These are phyloP conservation scores for Lophotriccus pileatus DNA, from an alignment of 2,797 vertebrate species.

Conservation along the genomic window DNA sequence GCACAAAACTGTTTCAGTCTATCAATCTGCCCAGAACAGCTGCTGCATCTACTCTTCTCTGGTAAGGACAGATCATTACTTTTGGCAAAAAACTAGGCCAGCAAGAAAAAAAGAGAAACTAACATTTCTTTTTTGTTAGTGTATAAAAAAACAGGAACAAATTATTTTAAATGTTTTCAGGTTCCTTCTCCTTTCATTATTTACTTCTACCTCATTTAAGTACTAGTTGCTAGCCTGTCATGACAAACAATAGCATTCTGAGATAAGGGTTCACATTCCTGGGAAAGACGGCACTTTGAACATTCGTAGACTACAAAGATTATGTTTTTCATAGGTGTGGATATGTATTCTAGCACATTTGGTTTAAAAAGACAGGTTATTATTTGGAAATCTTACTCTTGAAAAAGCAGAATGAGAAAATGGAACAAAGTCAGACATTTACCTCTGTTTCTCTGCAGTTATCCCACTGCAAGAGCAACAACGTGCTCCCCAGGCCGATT, in stretches of 20 bases:
- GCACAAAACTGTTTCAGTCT: not conserved
- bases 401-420: not conserved
- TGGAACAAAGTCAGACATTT: not conserved
- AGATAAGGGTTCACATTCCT: not conserved
- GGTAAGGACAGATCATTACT: not conserved
- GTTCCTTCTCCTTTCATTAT: not conserved
- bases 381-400: not conserved
- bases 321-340: not conserved
- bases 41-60: not conserved
- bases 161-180: not conserved
- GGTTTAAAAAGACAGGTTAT: not conserved
- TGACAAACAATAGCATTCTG: not conserved
- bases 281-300: not conserved
- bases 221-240: not conserved
- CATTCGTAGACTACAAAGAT: not conserved
- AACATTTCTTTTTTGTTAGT: not conserved
- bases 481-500: not conserved
- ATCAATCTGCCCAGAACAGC: not conserved
- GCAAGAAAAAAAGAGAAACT: not conserved
- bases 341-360: not conserved
- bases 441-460: not conserved
- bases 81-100: not conserved
- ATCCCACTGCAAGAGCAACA: not conserved
- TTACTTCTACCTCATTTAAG: not conserved
- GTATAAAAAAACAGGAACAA: not conserved